Evolutionary conservation across 2,888 invertebrate species (phyloP), one percentile per base, ranked within the genome.

Genomic region (Cinara cedri): DNA sequence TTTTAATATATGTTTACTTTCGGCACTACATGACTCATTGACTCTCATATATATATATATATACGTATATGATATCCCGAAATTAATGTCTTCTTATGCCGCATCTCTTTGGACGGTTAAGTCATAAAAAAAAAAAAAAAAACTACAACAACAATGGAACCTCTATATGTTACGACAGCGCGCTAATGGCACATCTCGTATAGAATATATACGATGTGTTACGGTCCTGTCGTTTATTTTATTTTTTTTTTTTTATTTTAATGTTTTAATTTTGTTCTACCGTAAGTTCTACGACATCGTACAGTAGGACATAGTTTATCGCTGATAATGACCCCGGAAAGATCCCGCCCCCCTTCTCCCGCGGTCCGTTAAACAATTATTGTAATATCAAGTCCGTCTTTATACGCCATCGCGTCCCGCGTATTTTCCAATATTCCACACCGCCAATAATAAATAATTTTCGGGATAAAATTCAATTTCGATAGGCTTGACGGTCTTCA

Each of bases 191-290:
- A 57, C 60, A 68, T 60, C 46, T 21, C 49, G 60, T 16, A 66
- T 46, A 34, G 34, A 34, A 34, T 42, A 46, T 46, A 46, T 13
- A 13, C 46, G 46, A 10, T 10, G 13, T 13, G 13, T 1, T 46
- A 13, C 46, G 13, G 3, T 54, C 6, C 34, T 34, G 6, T 34
- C 34, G 34, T 34, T n/a, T n/a, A n/a, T n/a, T n/a, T n/a, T n/a
- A n/a, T n/a, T n/a, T n/a, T n/a, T n/a, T n/a, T n/a, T n/a, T n/a
- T n/a, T n/a, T n/a, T n/a, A n/a, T n/a, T n/a, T n/a, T n/a, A n/a
- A 44, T 13, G 65, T 65, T 54, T 75, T 75, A 76, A 76, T 66
- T n/a, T 76, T 66, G 76, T 78, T 68, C 57, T 26, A 68, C 68
- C 46, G 68, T 34, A 46, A 46, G 49, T 76, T 75, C 46, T 34